These are phyloP conservation scores for Scarus forsteni DNA, from an alignment of 2,797 vertebrate species.

Conservation along the genomic window DNA sequence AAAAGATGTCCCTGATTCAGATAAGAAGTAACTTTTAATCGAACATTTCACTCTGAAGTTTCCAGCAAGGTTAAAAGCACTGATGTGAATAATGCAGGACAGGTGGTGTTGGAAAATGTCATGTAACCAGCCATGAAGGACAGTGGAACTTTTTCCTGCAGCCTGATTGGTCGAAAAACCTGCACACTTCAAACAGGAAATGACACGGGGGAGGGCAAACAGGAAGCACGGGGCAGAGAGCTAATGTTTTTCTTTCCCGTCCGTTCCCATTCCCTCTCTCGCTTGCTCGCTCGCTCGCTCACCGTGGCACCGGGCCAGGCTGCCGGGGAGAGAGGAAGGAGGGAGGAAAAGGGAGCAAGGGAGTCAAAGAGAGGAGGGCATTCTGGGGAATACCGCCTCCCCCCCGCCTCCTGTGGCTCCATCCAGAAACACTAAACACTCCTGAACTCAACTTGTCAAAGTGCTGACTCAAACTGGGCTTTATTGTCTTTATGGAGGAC, in stretches of 20 bases:
- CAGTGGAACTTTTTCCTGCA: constrained; percentile 11
- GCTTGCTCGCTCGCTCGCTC: constrained; percentile 46
- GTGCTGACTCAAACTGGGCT: constrained; percentile 42
- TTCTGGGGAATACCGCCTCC: constrained; percentile 31
- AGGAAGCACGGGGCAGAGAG: constrained; percentile 67
- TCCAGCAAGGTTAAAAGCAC: not conserved
- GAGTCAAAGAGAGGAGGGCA: constrained; percentile 32
- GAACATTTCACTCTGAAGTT: not conserved
- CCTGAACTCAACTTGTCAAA: constrained; percentile 21
- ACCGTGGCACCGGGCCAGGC: constrained; percentile 25
- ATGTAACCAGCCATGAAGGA: constrained; percentile 33
- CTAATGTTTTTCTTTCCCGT: constrained; percentile 67
- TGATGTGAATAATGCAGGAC: not conserved
- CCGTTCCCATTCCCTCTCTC: constrained; percentile 60
- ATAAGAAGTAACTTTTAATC: not conserved
- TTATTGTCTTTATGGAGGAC: constrained; percentile 2
- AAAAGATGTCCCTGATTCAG: not conserved
- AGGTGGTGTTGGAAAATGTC: constrained; percentile 42
- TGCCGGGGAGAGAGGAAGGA: constrained; percentile 44
- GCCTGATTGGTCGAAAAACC: constrained; percentile 47
- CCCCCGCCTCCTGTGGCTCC: not conserved
- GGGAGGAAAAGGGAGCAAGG: constrained; percentile 47
- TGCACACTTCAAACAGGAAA: constrained; percentile 68
- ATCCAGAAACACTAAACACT: constrained; percentile 22
- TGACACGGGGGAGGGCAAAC: constrained; percentile 62